These are phyloP conservation scores for Parapristionchus giblindavisi DNA, from an alignment of 2,888 invertebrate species.

Conservation along the genomic window DNA sequence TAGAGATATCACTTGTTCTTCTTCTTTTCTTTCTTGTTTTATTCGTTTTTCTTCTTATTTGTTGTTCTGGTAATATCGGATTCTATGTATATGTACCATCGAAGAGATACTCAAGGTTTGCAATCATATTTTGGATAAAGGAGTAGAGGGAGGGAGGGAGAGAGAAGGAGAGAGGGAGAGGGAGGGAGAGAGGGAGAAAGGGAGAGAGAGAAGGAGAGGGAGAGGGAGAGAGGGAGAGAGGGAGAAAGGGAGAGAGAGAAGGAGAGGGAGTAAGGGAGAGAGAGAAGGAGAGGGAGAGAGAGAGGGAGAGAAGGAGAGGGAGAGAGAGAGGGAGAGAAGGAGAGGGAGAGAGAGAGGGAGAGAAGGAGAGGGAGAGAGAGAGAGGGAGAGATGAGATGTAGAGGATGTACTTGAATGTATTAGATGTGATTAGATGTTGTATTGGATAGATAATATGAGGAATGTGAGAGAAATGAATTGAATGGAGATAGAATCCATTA, in stretches of 20 bases:
- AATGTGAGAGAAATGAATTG: background rate
- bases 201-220: no score
- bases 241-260: background rate
- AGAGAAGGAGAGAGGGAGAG: background rate
- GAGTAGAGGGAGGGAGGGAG: background rate
- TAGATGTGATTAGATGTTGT: background rate
- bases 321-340: background rate
- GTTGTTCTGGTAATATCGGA: conserved; percentile 38
- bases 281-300: background rate
- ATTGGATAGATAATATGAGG: background rate
- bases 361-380: background rate
- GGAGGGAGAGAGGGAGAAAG: no score
- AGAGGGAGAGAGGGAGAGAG: background rate
- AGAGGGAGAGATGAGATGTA: background rate
- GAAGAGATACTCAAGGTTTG: conserved; percentile 34
- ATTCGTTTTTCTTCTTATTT: conserved; percentile 36
- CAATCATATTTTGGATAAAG: no score
- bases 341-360: background rate
- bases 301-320: background rate
- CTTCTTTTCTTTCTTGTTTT: conserved; percentile 33
- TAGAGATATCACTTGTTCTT: conserved; percentile 26
- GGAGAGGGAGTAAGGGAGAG: background rate
- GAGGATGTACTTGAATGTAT: background rate
- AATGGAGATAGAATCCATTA: background rate
- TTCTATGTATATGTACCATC: conserved; percentile 34